Conservation (phyloP, 2,888 invertebrate genomes). For the Conistra vaccinii region DNA sequence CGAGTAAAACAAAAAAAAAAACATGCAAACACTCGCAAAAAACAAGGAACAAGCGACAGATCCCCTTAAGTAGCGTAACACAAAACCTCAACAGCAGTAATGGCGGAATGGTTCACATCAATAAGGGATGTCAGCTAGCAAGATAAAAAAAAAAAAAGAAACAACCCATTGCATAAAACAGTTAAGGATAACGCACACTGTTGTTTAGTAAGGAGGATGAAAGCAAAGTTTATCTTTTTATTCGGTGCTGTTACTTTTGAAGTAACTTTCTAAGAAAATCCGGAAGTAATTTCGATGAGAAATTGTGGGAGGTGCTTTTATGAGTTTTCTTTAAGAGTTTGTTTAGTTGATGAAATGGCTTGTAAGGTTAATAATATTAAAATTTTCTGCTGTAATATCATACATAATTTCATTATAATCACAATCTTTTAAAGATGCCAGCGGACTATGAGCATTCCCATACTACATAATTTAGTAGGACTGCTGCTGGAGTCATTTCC, state of each 20-base stretch:
- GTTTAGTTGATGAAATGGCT: slow-evolving; percentile 5
- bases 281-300: slow-evolving; percentile 5
- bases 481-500: neutral
- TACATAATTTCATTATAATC: neutral
- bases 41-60: slow-evolving; percentile 37
- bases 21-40: slow-evolving; percentile 23
- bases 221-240: slow-evolving; percentile 50
- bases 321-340: slow-evolving; percentile 18
- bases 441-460: no score
- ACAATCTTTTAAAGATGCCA: neutral
- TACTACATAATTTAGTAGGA: no score
- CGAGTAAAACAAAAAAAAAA: slow-evolving; percentile 13
- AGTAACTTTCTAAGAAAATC: slow-evolving; percentile 21
- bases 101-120: slow-evolving; percentile 59
- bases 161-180: slow-evolving; percentile 45
- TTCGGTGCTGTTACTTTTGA: slow-evolving; percentile 5
- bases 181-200: slow-evolving; percentile 47
- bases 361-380: no score
- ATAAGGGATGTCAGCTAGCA: slow-evolving; percentile 47
- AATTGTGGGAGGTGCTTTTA: slow-evolving; percentile 2
- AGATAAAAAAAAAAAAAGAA: slow-evolving; percentile 55
- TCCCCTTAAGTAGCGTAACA: slow-evolving; percentile 44
- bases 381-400: no score
- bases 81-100: slow-evolving; percentile 61
- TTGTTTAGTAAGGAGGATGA: slow-evolving; percentile 27